Percentiles rank a stretch among this genome's conserved stretches.
Evolutionary conservation across 2,113 vertebrate species (phyloP).

Genomic region (Chaenocephalus aceratus): DNA sequence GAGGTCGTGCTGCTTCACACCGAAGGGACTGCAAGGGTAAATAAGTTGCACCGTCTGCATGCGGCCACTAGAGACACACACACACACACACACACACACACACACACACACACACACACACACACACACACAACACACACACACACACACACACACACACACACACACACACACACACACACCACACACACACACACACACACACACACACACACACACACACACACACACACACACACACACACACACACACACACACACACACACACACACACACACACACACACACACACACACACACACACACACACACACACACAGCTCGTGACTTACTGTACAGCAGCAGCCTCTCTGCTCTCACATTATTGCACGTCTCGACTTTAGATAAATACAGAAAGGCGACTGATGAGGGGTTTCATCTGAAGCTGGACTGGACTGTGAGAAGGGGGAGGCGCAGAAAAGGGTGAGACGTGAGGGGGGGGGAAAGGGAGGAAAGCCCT

Average conservation of each 20-base stretch:
- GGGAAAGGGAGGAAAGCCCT: slow-evolving; percentile 76
- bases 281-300: too few species aligned
- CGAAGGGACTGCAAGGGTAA: slow-evolving; percentile 54
- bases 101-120: too few species aligned
- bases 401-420: too few species aligned
- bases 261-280: too few species aligned
- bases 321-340: slow-evolving; percentile 53
- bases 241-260: too few species aligned
- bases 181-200: too few species aligned
- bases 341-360: slow-evolving; percentile 35
- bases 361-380: slow-evolving; percentile 11
- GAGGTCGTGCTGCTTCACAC: slow-evolving; percentile 3
- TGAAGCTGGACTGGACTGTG: not conserved
- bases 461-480: slow-evolving; percentile 46
- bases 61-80: slow-evolving; percentile 61
- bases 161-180: too few species aligned
- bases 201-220: too few species aligned
- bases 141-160: too few species aligned
- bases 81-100: not conserved
- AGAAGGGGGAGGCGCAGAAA: slow-evolving; percentile 50
- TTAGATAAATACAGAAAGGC: not conserved
- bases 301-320: too few species aligned
- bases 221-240: too few species aligned
- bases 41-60: slow-evolving; percentile 64
- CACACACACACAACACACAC: too few species aligned